Evolutionary conservation across 2,113 vertebrate species (phyloP).

Genomic region (Helogale parvula): DNA sequence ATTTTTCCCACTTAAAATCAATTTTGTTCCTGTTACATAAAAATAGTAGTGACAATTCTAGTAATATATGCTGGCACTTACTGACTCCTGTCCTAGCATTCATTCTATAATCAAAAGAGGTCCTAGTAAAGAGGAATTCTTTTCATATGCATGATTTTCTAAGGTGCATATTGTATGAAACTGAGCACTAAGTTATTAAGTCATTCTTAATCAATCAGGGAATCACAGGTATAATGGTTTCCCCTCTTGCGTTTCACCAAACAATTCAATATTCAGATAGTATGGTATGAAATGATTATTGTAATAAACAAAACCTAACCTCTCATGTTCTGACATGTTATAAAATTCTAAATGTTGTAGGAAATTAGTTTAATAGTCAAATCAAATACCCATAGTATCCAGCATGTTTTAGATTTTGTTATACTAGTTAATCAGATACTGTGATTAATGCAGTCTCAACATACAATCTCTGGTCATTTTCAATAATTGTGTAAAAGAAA

Average conservation of each 20-base stretch:
- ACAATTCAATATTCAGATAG: not conserved
- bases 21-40: not conserved
- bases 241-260: not conserved
- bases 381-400: not conserved
- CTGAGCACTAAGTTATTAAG: not conserved
- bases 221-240: not conserved
- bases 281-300: not conserved
- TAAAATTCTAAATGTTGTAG: not conserved
- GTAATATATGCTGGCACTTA: too few species aligned
- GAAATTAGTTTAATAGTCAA: not conserved
- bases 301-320: not conserved
- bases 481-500: not conserved
- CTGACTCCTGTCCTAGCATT: not conserved
- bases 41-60: not conserved
- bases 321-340: not conserved
- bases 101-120: not conserved
- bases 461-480: not conserved
- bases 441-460: not conserved
- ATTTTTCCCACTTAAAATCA: not conserved
- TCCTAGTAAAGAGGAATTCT: not conserved
- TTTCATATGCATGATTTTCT: not conserved
- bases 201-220: not conserved
- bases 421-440: not conserved
- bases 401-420: not conserved
- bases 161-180: not conserved